Conservation (phyloP, 2,113 vertebrate species). For the Crotalus viridis region DNA sequence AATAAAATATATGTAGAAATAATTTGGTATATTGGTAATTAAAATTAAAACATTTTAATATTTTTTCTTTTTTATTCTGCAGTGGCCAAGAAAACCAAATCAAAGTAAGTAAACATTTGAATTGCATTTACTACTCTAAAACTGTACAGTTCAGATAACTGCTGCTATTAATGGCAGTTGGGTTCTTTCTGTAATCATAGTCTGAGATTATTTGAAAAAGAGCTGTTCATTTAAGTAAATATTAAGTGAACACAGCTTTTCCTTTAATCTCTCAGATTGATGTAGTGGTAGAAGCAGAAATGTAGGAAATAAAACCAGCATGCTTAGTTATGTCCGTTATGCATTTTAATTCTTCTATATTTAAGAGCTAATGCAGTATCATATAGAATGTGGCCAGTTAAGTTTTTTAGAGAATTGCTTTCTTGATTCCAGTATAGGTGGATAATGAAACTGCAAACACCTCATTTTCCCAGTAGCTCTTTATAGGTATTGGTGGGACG, state of each 20-base stretch:
- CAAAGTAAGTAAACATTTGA: conserved; percentile 73
- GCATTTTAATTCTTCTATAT: background rate
- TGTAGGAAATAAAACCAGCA: background rate
- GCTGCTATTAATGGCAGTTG: background rate
- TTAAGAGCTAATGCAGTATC: background rate
- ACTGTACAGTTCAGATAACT: background rate
- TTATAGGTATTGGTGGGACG: background rate
- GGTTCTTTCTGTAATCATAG: background rate
- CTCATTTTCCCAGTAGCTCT: background rate
- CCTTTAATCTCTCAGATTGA: background rate
- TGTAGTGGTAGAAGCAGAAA: background rate
- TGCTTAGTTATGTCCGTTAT: background rate
- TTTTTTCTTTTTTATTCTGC: conserved; percentile 44
- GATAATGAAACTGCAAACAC: background rate
- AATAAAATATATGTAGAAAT: background rate
- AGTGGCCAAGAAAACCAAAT: conserved; percentile 75
- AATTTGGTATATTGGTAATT: background rate
- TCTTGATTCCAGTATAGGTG: background rate
- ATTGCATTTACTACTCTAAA: conserved; percentile 10
- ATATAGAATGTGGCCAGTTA: background rate
- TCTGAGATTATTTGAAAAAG: background rate
- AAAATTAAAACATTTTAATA: conserved; percentile 27
- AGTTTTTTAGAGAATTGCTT: background rate
- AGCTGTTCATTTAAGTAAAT: background rate
- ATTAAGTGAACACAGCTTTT: background rate